Base-by-base conservation (phyloP, 1,140 invertebrate species). In the Oppia nitens region DNA sequence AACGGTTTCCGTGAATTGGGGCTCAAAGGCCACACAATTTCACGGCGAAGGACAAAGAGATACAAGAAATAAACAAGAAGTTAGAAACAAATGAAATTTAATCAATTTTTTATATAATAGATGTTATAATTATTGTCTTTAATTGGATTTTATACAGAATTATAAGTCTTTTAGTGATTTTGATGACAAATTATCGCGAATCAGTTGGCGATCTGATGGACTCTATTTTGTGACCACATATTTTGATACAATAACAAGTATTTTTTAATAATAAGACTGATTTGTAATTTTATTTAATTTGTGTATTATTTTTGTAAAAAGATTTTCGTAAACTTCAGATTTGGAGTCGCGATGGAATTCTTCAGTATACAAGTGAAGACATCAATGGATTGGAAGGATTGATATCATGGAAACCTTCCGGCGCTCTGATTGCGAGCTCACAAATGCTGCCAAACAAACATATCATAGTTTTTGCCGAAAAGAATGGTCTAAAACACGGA, bases 1-100 rank as follows among this genome's bases (percentile, higher is more conserved):
- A 68, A 83, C 87, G 67, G 76, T 93, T 2, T 87, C 81, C 64
- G 83, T 92, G 60, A 90, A 91, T 26, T 95, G 90, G 91, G 91
- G 91, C 0, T 89, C 85, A 62, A 93, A 92, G 69, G 86, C 91
- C 73, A 95, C 91, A 6, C 90, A 94, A 64, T 96, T 95, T 71
- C 89, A 94, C 74, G 90, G 91, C 2, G 83, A 80, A 67, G 88
- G 89, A 9, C 92, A 91, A 73, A 71, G 77, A 61, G 84, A 84
- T 29, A 83, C 83, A 14, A 26, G 50, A 47, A 29, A 27, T 32
- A 26, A 6, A 9, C 14, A 25, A 23, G 53, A 60, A 29, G 58
- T 60, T 49, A 55, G 20, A n/a, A 20, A 28, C 9, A 26, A 11
- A 20, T 17, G 1, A 25, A 24, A 26, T 57, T 21, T 45, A 0